Conservation (phyloP, 2,113 vertebrate genomes). For the Amphiprion ocellaris region DNA sequence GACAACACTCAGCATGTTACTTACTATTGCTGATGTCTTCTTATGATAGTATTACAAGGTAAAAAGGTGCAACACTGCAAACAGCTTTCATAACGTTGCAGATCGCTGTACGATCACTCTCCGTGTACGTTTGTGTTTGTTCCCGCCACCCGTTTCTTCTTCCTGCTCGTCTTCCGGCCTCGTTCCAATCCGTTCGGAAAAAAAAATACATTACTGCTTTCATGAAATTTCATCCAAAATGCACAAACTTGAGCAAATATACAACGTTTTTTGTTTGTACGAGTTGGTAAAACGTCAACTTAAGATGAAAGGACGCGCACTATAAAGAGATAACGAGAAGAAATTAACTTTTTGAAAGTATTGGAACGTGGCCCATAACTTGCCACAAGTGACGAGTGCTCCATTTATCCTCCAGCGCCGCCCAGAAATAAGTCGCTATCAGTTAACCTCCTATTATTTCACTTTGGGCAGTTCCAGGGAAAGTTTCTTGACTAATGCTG, state of each 20-base stretch:
- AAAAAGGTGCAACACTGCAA: background rate
- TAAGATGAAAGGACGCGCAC: rapidly evolving
- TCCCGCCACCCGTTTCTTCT: slow-evolving; percentile 59
- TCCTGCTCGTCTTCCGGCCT: slow-evolving; percentile 40
- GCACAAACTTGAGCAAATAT: rapidly evolving
- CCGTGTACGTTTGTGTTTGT: background rate
- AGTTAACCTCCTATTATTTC: background rate
- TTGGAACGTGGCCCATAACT: slow-evolving; percentile 30
- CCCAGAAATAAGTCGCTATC: background rate
- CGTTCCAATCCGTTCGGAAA: slow-evolving; percentile 15
- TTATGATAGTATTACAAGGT: background rate
- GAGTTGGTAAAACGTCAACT: background rate
- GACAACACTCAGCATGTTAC: slow-evolving; percentile 2
- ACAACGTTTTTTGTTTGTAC: rapidly evolving
- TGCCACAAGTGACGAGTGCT: slow-evolving; percentile 23
- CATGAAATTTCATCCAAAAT: background rate
- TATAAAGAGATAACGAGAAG: rapidly evolving
- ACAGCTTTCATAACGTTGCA: too few species aligned
- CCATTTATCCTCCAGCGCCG: slow-evolving; percentile 27
- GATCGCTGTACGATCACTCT: background rate
- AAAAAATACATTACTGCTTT: background rate
- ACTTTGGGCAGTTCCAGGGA: background rate
- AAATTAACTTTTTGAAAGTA: background rate
- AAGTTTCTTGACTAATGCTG: background rate
- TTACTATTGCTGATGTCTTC: slow-evolving; percentile 49